Evolutionary conservation across 2,797 vertebrate species (phyloP), one percentile per base, ranked within the genome.

Genomic region (Streptopelia turtur): DNA sequence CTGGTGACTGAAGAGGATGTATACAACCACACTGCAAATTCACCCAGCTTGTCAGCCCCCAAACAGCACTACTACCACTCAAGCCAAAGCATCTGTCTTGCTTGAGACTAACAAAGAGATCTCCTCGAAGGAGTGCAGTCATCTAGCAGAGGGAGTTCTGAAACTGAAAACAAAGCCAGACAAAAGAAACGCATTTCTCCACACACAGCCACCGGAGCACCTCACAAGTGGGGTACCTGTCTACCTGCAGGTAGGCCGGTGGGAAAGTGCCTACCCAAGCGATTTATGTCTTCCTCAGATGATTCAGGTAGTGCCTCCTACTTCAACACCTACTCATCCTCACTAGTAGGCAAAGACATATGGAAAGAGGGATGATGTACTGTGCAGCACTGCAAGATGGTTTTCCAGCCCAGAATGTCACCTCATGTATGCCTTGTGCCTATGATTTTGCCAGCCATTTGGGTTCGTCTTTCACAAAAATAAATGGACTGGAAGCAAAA

Each of bases 291-390:
- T 95, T 79, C 77, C 68, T 89, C 69, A 75, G 81, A 96, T 97
- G 95, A 96, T 94, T 96, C 95, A 97, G 96, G 95, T 97, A 86
- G 37, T 81, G 55, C 95, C 90, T 95, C 97, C 96, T 93, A 94
- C 95, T 94, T 78, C 76, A 91, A 92, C 94, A 95, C 96, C 95
- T 84, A 96, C 96, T 84, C 90, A 93, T 81, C 92, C 77, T 94
- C 94, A 84, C 89, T 78, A 94, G 94, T 87, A 96, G 94, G 94
- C 89, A 95, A 94, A 92, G 94, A 91, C 96, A 97, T 97, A 97
- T 97, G 96, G 97, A 74, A 95, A 94, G 93, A 96, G 55, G 94
- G 94, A 89, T 89, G 95, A 91, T 91, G 79, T 74, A 91, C 76
- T 91, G 65, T 66, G 84, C 85, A 92, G 86, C 84, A 78, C 39